A percentile compares a stretch with the other conserved stretches of the same genome.
Conservation (phyloP, 2,888 invertebrate species). For the Epinotia bilunana region DNA sequence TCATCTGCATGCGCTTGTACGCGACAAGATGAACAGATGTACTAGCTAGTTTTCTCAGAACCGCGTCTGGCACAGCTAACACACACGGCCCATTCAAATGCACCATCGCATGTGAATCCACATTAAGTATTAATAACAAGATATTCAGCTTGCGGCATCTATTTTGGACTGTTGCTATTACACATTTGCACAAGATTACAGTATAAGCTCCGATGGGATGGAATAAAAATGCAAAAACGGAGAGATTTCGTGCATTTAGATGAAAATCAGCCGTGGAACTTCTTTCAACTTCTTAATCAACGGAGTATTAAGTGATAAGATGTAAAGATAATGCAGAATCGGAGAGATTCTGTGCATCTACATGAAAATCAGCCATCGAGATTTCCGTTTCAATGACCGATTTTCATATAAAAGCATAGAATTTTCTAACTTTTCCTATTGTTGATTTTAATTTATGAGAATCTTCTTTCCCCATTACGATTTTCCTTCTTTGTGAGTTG, state of each 20-base stretch:
- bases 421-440: no score
- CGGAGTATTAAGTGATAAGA: not conserved
- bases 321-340: no score
- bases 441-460: no score
- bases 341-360: no score
- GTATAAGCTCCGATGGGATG: not conserved
- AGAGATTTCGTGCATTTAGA: constrained; percentile 7
- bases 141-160: constrained; percentile 19
- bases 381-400: no score
- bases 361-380: no score
- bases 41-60: constrained; percentile 42
- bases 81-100: constrained; percentile 24
- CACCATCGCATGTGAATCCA: constrained; percentile 29
- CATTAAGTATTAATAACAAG: constrained; percentile 30
- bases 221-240: not conserved
- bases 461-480: no score
- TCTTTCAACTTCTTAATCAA: not conserved
- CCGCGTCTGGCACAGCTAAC: constrained; percentile 26
- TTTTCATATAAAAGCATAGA: no score
- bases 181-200: constrained; percentile 8
- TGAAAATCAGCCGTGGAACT: not conserved
- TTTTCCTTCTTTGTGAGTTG: no score
- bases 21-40: constrained; percentile 32
- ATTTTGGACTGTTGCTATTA: constrained; percentile 14
- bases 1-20: constrained; percentile 25